Conservation (phyloP, 2,113 vertebrate genomes). For the Danionella cerebrum region DNA sequence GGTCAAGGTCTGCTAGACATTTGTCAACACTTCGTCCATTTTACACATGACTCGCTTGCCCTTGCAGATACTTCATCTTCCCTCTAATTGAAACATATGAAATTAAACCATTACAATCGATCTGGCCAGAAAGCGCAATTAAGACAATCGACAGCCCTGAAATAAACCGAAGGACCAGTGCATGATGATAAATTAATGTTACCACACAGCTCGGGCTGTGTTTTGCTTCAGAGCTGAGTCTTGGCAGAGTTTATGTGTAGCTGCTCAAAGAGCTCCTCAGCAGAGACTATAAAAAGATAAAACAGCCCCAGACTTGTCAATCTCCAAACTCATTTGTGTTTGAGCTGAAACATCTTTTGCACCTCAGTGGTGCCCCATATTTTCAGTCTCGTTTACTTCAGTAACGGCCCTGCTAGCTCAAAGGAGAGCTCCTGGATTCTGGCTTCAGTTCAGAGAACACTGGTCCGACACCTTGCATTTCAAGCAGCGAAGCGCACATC, state of each 20-base stretch:
- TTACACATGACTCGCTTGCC: neutral
- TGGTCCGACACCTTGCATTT: constrained; percentile 12
- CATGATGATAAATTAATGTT: constrained; percentile 15
- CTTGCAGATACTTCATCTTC: neutral
- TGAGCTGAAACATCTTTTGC: constrained; percentile 30
- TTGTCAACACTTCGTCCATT: neutral
- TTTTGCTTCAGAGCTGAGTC: neutral
- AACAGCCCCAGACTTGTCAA: constrained; percentile 33
- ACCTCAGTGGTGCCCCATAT: constrained; percentile 19
- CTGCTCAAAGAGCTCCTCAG: constrained; percentile 26
- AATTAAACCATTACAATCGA: constrained; percentile 19
- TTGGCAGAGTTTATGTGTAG: constrained; percentile 10
- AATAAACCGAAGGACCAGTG: neutral
- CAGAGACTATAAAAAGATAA: constrained; percentile 35
- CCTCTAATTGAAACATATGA: constrained; percentile 14
- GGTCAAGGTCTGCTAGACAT: neutral
- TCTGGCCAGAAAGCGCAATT: constrained; percentile 18
- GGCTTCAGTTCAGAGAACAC: constrained; percentile 12
- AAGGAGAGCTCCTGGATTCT: constrained; percentile 23
- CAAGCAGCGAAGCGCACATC: neutral
- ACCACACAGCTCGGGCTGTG: neutral
- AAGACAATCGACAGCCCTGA: constrained; percentile 1
- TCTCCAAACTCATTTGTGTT: constrained; percentile 35
- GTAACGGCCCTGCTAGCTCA: neutral
- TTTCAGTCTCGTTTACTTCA: constrained; percentile 38